phyloP scores from a whole-genome alignment of 2,888 invertebrate genomes.

The Hypomecis atomaria region DNA sequence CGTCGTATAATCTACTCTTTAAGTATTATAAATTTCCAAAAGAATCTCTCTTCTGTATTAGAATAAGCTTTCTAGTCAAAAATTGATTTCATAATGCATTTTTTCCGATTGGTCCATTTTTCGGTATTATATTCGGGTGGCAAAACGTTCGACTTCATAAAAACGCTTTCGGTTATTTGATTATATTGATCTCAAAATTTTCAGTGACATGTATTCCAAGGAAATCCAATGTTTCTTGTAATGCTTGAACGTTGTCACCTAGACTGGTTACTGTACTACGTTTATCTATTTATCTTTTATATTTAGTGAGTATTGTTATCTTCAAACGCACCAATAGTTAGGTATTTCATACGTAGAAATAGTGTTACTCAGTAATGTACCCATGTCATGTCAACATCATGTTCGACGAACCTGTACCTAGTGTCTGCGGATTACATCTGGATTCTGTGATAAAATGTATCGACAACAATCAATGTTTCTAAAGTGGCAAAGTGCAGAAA shows the following conservation, averaged over 20 bases:
- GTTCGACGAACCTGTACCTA: slow-evolving; percentile 4
- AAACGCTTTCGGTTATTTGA: slow-evolving; percentile 19
- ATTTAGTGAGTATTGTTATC: slow-evolving; percentile 38
- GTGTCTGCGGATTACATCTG: slow-evolving; percentile 38
- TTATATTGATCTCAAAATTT: slow-evolving; percentile 43
- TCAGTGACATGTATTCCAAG: slow-evolving; percentile 11
- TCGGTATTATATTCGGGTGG: slow-evolving; percentile 21
- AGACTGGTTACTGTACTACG: slow-evolving; percentile 38
- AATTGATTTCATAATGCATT: slow-evolving; percentile 71
- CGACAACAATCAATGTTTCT: slow-evolving; percentile 45
- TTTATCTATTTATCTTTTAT: slow-evolving; percentile 36
- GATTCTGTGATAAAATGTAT: slow-evolving; percentile 72
- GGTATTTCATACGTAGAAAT: slow-evolving; percentile 33
- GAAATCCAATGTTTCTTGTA: slow-evolving; percentile 13
- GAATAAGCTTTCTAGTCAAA: slow-evolving; percentile 83
- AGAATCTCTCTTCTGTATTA: slow-evolving; percentile 84
- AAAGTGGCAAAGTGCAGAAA: slow-evolving; percentile 33
- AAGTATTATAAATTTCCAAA: slow-evolving; percentile 79
- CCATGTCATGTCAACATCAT: slow-evolving; percentile 12
- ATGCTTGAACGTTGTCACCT: slow-evolving; percentile 31
- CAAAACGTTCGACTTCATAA: slow-evolving; percentile 26
- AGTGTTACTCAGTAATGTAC: slow-evolving; percentile 16
- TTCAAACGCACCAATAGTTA: slow-evolving; percentile 43
- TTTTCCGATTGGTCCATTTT: slow-evolving; percentile 47
- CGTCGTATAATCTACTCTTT: slow-evolving; percentile 61